Conservation (phyloP, 2,113 vertebrate genomes). For the Pachycephala philippinensis region DNA sequence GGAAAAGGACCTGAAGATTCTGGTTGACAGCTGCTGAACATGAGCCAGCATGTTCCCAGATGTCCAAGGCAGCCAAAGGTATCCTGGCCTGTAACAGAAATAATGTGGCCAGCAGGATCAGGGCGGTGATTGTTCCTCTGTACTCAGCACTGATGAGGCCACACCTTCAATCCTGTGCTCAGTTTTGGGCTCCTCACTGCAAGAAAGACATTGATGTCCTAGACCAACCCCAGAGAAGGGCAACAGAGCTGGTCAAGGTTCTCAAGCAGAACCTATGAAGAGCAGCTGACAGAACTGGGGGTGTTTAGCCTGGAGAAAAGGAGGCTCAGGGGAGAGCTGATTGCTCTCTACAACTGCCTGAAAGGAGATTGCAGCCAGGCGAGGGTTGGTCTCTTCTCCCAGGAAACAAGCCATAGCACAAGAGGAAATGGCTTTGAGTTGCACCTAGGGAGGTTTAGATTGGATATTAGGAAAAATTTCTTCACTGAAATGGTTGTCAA, state of each 20-base stretch:
- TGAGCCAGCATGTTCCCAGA: rapidly evolving
- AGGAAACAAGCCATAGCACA: background rate
- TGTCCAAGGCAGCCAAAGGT: background rate
- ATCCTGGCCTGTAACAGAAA: background rate
- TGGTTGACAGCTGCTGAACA: background rate
- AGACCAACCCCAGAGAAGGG: background rate
- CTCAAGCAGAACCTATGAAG: background rate
- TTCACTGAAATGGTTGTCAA: background rate
- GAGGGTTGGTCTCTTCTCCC: background rate
- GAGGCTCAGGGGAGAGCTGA: background rate
- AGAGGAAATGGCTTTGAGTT: background rate
- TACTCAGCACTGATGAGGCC: rapidly evolving
- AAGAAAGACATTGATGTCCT: background rate
- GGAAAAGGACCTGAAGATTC: background rate
- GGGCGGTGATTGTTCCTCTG: too few species aligned
- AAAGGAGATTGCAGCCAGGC: background rate
- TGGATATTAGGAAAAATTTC: background rate
- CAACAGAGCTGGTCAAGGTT: rapidly evolving
- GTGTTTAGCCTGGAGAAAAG: background rate
- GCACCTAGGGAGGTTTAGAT: background rate
- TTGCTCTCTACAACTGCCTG: background rate
- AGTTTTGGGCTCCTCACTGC: background rate
- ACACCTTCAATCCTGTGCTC: background rate
- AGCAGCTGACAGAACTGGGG: background rate
- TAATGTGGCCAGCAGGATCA: background rate